These are phyloP conservation scores for Gnatocerus cornutus DNA, from an alignment of 2,888 invertebrate genomes.

Conservation along the genomic window DNA sequence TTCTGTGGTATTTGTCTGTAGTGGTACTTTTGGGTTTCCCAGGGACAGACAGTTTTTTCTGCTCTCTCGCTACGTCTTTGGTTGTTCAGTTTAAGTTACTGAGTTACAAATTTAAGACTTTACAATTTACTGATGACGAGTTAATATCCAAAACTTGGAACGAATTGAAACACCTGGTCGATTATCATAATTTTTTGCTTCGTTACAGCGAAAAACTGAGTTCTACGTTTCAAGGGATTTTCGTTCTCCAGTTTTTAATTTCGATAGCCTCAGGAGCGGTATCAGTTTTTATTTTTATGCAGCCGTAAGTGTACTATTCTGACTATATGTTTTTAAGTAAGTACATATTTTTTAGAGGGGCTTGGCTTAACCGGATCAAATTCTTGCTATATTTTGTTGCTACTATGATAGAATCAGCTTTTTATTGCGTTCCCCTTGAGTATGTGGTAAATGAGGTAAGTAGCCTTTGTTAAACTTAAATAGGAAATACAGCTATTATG, in stretches of 20 bases:
- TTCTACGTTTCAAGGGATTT: background rate
- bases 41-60: conserved; percentile 14
- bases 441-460: conserved; percentile 7
- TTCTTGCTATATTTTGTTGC: conserved; percentile 11
- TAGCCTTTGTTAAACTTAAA: background rate
- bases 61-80: conserved; percentile 5
- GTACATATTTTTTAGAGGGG: conserved; percentile 24
- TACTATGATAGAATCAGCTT: conserved; percentile 6
- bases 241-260: conserved; percentile 11
- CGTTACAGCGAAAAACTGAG: conserved; percentile 11
- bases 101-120: conserved; percentile 6
- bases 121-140: conserved; percentile 1
- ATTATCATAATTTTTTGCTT: conserved; percentile 15
- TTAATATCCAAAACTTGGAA: background rate
- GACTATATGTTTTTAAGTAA: too few species aligned
- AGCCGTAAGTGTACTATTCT: conserved; percentile 21
- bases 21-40: background rate
- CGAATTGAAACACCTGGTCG: conserved; percentile 3
- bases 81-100: conserved; percentile 16
- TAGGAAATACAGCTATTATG: background rate
- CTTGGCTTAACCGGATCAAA: conserved; percentile 21
- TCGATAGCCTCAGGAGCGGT: conserved; percentile 16
- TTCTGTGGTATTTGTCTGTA: conserved; percentile 17
- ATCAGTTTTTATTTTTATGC: conserved; percentile 19
- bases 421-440: conserved; percentile 23